Base-by-base conservation (phyloP, 1,140 invertebrate species). In the Geopemphigus sp. region DNA sequence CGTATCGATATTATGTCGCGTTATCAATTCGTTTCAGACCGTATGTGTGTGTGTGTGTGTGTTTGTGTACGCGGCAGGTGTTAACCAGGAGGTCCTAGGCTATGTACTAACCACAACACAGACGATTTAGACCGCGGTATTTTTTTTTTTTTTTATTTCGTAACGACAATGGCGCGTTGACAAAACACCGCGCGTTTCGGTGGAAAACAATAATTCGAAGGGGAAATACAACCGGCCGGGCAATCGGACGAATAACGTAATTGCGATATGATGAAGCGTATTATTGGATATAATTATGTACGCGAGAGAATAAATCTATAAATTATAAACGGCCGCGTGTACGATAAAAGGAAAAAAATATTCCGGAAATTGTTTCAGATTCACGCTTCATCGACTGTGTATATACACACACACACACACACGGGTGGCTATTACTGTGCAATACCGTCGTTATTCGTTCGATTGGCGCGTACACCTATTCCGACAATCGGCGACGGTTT, bases 71-170 rank as follows among this genome's bases (percentile, higher is more conserved):
- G 24, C 57, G 57, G 61, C 74, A 78, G 74, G 74, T 78, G 74
- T 63, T 78, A 78, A 78, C 57, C n/a, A 61, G 17, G 54, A 22
- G 74, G 74, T 59, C 57, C 24, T 45, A 12, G 47, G 19, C 54
- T 56, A 54, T 45, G 29, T n/a, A 76, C 29, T 47, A 78, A 61
- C 74, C 74, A 78, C 39, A 63, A 78, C 63, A 78, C 74, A 45
- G 17, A 5, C 39, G 57, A 74, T 74, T 68, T 72, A 72, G 26
- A 72, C 50, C 50, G 29, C 24, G 29, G n/a, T n/a, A n/a, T 72
- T 70, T 70, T 72, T 66, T 50, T 72, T 72, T 53, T 15, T 1
- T 50, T 50, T 50, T 3, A 8, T 39, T 39, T 39, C 17, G 14
- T 70, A 10, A 68, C 32, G 24, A 47, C 32, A 39, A 39, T 39